Percentiles rank a stretch among this genome's conserved stretches.
These are phyloP conservation scores for Burhinus bistriatus DNA, from an alignment of 2,113 vertebrate genomes.

Conservation along the genomic window DNA sequence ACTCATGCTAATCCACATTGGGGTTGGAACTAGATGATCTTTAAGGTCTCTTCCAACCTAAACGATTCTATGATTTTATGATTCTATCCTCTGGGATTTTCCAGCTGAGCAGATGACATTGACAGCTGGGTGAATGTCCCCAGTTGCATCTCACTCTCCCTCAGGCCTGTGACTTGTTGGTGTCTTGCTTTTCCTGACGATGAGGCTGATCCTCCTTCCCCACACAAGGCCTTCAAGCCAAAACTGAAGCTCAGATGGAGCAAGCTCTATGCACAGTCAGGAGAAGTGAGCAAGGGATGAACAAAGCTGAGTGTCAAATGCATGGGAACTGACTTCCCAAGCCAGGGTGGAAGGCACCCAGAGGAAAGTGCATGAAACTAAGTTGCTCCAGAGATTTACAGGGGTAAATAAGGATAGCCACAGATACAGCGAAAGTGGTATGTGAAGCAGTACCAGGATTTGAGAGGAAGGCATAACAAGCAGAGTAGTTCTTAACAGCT, in stretches of 20 bases:
- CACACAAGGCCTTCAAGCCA: neutral
- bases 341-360: neutral
- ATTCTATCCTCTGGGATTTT: neutral
- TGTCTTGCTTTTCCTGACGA: neutral
- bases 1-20: accelerated
- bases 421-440: neutral
- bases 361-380: neutral
- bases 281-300: neutral
- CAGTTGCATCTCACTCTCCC: neutral
- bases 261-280: neutral
- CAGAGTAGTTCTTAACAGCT: neutral
- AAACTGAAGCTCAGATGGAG: neutral
- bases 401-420: neutral
- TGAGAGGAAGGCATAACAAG: neutral
- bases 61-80: too few relatives aligned
- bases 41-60: too few relatives aligned
- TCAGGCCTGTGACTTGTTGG: neutral
- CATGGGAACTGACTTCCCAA: neutral
- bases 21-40: too few relatives aligned
- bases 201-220: neutral
- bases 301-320: neutral
- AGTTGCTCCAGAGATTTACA: neutral
- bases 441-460: neutral
- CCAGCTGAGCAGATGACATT: neutral
- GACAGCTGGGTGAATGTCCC: neutral